These are phyloP conservation scores for Thysanoteuthis rhombus DNA, from an alignment of 2,888 invertebrate genomes.

Conservation along the genomic window DNA sequence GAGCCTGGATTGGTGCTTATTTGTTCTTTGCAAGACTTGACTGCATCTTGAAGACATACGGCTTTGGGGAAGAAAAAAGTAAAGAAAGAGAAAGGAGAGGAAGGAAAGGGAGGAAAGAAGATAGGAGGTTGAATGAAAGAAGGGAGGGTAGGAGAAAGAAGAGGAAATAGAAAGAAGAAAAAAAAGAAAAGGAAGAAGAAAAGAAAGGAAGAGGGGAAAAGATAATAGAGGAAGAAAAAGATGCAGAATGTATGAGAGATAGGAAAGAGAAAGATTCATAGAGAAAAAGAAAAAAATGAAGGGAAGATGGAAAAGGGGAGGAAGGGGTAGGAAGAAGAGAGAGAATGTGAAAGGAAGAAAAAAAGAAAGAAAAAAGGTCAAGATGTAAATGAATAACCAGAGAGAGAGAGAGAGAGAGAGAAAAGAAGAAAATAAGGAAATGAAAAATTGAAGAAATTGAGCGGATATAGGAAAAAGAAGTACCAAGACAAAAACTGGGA, in stretches of 20 bases:
- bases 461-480: not conserved
- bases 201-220: not conserved
- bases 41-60: not conserved
- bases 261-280: not conserved
- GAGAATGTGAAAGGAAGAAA: not conserved
- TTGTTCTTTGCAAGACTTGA: too few species aligned
- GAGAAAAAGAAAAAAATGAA: not conserved
- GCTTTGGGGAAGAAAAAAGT: too few species aligned
- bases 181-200: too few species aligned
- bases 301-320: not conserved
- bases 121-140: fast-evolving
- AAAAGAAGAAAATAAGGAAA: not conserved
- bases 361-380: not conserved
- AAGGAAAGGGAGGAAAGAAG: not conserved
- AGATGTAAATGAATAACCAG: not conserved
- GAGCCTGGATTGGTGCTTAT: too few species aligned
- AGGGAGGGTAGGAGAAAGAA: not conserved
- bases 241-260: not conserved
- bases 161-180: not conserved
- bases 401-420: not conserved
- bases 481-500: too few species aligned
- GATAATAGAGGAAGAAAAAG: not conserved
- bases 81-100: not conserved
- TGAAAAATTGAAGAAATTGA: not conserved
- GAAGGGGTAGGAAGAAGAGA: not conserved